Percentiles rank a stretch among this genome's conserved stretches.
These are phyloP conservation scores for Oscheius myriophilus DNA, from an alignment of 2,888 invertebrate species.

Conservation along the genomic window DNA sequence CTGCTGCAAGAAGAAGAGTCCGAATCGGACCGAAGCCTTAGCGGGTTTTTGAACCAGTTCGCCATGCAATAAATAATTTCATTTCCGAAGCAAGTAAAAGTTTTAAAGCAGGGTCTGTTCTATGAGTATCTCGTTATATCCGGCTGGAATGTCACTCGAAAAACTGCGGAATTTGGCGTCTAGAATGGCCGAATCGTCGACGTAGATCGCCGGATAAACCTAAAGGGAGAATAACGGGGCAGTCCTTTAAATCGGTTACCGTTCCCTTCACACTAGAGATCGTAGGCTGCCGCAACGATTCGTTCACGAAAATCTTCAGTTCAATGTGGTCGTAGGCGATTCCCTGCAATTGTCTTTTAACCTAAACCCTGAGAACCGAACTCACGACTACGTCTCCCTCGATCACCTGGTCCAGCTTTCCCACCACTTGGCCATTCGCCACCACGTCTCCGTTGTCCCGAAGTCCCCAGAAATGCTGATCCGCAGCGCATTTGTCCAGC, in stretches of 20 bases:
- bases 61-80: slow-evolving; percentile 16
- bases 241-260: slow-evolving; percentile 75
- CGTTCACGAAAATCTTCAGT: slow-evolving; percentile 92
- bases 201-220: slow-evolving; percentile 76
- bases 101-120: slow-evolving; percentile 94
- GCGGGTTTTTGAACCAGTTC: slow-evolving; percentile 26
- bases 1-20: slow-evolving; percentile 30
- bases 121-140: slow-evolving; percentile 93
- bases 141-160: slow-evolving; percentile 79
- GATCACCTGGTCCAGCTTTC: slow-evolving; percentile 78
- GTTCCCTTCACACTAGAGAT: slow-evolving; percentile 87
- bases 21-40: slow-evolving; percentile 21
- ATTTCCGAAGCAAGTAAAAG: neutral
- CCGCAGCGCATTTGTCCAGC: slow-evolving; percentile 81
- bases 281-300: slow-evolving; percentile 85
- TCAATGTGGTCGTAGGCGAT: slow-evolving; percentile 95
- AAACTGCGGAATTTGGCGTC: slow-evolving; percentile 93
- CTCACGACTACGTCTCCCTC: slow-evolving; percentile 89
- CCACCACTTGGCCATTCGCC: slow-evolving; percentile 84
- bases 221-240: slow-evolving; percentile 36
- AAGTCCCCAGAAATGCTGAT: slow-evolving; percentile 83
- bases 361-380: neutral
- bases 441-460: slow-evolving; percentile 87
- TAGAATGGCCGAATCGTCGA: slow-evolving; percentile 95
- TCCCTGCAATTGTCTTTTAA: slow-evolving; percentile 76